A percentile compares a stretch with the other conserved stretches of the same genome.
These are phyloP conservation scores for Ennomos fuscantarius DNA, from an alignment of 2,888 invertebrate genomes.

Conservation along the genomic window DNA sequence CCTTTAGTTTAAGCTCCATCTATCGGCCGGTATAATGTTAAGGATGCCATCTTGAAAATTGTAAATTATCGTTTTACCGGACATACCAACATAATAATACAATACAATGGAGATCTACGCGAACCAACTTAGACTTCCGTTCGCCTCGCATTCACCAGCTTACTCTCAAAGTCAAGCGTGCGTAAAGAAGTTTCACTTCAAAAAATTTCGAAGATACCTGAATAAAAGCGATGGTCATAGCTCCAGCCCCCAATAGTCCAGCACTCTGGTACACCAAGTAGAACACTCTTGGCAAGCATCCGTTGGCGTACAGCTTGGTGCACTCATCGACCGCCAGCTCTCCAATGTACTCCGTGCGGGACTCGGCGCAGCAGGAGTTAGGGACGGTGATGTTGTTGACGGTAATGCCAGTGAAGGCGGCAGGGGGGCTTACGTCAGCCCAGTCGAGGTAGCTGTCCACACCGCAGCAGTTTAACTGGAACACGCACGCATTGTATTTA, in stretches of 20 bases:
- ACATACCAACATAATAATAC: no score
- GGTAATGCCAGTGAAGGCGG: slow-evolving; percentile 56
- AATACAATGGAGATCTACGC: no score
- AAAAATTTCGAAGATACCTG: slow-evolving; percentile 76
- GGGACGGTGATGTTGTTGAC: slow-evolving; percentile 81
- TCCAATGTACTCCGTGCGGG: slow-evolving; percentile 44
- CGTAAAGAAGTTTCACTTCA: no score
- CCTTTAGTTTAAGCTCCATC: no score
- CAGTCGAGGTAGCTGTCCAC: slow-evolving; percentile 87
- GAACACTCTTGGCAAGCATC: slow-evolving; percentile 86
- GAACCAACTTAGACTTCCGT: no score
- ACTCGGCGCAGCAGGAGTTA: slow-evolving; percentile 84
- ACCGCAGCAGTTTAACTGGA: slow-evolving; percentile 89
- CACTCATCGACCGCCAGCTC: slow-evolving; percentile 58
- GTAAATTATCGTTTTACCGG: no score
- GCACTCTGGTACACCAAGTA: slow-evolving; percentile 89
- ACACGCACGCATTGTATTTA: slow-evolving; percentile 22
- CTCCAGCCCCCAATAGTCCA: slow-evolving; percentile 89
- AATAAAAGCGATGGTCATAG: slow-evolving; percentile 91
- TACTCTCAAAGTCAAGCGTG: no score
- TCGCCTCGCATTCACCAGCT: no score
- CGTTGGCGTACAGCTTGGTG: slow-evolving; percentile 75
- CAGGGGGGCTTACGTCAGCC: slow-evolving; percentile 63
- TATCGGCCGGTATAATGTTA: no score
- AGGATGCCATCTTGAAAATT: no score